These are phyloP conservation scores for Hyposmocoma kahamanoa DNA, from an alignment of 1,140 invertebrate genomes.

Conservation along the genomic window DNA sequence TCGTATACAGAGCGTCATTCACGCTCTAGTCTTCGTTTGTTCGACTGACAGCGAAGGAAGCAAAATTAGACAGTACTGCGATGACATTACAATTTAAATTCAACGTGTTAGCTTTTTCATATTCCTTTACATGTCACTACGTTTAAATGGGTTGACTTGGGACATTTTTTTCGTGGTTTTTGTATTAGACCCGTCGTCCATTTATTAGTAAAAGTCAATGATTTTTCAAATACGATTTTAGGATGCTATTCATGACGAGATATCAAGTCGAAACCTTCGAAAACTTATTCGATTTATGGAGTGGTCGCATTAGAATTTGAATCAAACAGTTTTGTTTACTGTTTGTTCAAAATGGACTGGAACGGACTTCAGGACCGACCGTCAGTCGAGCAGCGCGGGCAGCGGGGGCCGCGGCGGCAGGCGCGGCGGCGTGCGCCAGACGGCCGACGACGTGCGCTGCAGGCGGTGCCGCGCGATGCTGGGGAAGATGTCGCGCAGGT, in stretches of 20 bases:
- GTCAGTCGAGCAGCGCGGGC: conserved; percentile 8
- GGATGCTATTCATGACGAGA: background rate
- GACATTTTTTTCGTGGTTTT: too few relatives aligned
- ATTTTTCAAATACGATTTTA: background rate
- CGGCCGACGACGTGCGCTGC: conserved; percentile 81
- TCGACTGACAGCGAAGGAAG: too few relatives aligned
- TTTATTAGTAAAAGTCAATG: too few relatives aligned
- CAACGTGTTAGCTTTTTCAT: too few relatives aligned
- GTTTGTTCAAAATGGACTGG: background rate
- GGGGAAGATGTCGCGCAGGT: conserved; percentile 80
- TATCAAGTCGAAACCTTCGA: background rate
- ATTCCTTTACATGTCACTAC: too few relatives aligned
- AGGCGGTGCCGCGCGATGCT: conserved; percentile 77
- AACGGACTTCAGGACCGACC: too few relatives aligned
- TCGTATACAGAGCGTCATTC: too few relatives aligned
- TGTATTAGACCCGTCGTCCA: too few relatives aligned
- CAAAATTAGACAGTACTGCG: too few relatives aligned
- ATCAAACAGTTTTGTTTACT: background rate
- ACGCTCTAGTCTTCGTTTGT: too few relatives aligned
- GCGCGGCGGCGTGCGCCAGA: conserved; percentile 79
- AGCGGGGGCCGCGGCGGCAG: conserved; percentile 19
- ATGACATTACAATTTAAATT: too few relatives aligned
- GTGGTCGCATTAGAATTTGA: background rate
- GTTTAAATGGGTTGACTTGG: too few relatives aligned
- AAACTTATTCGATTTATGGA: background rate